A percentile compares a stretch with the other conserved stretches of the same genome.
These are phyloP conservation scores for Mungos mungo DNA, from an alignment of 2,113 vertebrate species.

Conservation along the genomic window DNA sequence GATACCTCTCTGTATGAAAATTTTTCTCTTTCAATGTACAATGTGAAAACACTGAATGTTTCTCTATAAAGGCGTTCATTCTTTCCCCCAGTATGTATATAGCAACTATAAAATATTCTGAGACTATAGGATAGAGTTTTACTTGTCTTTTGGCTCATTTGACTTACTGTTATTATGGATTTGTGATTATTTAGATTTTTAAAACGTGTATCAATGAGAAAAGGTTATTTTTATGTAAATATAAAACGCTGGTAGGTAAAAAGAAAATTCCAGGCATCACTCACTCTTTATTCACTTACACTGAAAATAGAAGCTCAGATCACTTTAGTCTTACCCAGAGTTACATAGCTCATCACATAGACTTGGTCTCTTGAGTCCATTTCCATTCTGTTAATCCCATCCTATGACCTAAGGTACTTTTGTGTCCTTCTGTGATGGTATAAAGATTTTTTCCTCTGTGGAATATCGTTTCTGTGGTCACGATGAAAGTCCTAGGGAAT, in stretches of 20 bases:
- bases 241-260: background rate
- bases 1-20: background rate
- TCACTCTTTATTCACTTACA: background rate
- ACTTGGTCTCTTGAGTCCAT: background rate
- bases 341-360: background rate
- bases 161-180: background rate
- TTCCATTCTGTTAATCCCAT: background rate
- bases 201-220: background rate
- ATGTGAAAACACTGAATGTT: background rate
- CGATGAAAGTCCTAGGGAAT: background rate
- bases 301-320: background rate
- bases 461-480: background rate
- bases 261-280: background rate
- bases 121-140: background rate
- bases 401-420: background rate
- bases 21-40: background rate
- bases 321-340: background rate
- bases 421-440: background rate
- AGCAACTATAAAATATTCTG: background rate
- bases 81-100: background rate
- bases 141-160: background rate
- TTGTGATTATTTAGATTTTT: conserved; percentile 3
- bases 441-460: background rate
- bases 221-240: background rate
- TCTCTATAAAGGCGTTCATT: background rate